These are phyloP conservation scores for Tragulus kanchil DNA, from an alignment of 2,113 vertebrate genomes.

Conservation along the genomic window DNA sequence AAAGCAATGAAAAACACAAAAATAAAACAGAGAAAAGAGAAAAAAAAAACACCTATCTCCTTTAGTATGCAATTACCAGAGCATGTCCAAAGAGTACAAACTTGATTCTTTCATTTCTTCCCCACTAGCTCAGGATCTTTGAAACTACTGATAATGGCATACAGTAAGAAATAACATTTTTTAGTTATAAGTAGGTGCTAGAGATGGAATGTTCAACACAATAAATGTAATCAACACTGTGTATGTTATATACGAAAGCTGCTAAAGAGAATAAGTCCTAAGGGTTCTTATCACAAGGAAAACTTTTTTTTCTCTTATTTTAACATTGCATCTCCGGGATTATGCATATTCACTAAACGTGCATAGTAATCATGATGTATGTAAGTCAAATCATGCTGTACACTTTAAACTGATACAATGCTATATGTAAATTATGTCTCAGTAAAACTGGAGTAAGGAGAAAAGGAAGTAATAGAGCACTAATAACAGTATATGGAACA, in stretches of 20 bases:
- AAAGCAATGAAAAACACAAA: background rate
- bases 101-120: background rate
- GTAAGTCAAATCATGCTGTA: background rate
- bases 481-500: background rate
- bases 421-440: background rate
- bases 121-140: background rate
- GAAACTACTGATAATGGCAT: background rate
- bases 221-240: background rate
- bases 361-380: background rate
- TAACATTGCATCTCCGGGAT: background rate
- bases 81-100: background rate
- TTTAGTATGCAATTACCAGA: background rate
- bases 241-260: background rate
- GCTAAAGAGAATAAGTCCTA: background rate
- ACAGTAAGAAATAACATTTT: background rate
- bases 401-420: background rate
- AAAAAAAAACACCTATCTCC: background rate
- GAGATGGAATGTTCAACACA: background rate
- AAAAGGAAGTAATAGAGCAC: background rate
- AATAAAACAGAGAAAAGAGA: background rate
- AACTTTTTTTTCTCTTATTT: background rate
- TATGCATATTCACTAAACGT: background rate
- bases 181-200: background rate
- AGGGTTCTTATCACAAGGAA: background rate
- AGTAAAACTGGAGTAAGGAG: background rate